A percentile compares a stretch with the other conserved stretches of the same genome.
These are phyloP conservation scores for Tridacna crocea DNA, from an alignment of 2,888 invertebrate species.

Conservation along the genomic window DNA sequence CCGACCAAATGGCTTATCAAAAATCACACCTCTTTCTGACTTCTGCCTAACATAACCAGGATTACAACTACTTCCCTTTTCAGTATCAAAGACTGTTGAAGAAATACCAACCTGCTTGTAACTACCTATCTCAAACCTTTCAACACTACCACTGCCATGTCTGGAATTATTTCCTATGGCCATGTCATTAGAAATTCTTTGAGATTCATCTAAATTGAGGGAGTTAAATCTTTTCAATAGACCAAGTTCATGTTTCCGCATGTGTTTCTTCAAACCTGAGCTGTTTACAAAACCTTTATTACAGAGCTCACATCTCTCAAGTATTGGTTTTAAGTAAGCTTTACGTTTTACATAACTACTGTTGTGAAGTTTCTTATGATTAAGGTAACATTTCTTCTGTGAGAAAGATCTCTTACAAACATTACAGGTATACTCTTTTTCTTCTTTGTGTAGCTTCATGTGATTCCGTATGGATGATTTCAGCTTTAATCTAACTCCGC, in stretches of 20 bases:
- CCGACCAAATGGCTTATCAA: no score
- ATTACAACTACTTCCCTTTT: no score
- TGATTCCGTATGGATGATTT: conserved; percentile 32
- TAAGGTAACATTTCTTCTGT: conserved; percentile 32
- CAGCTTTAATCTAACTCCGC: conserved; percentile 31
- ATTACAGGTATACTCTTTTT: conserved; percentile 38
- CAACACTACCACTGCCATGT: no score
- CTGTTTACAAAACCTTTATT: conserved; percentile 36
- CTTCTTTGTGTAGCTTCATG: conserved; percentile 43
- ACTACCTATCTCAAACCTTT: no score
- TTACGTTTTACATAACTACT: conserved; percentile 18
- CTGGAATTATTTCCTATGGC: no score
- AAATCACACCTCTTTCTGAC: no score
- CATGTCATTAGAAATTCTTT: no score
- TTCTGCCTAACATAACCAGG: no score
- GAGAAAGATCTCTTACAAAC: conserved; percentile 40
- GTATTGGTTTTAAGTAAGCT: conserved; percentile 28
- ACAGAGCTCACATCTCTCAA: conserved; percentile 44
- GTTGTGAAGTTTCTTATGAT: conserved; percentile 37
- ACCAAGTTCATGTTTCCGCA: conserved; percentile 45
- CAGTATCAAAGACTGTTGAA: no score
- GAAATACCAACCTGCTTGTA: no score
- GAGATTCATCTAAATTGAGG: background rate
- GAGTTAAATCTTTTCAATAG: conserved; percentile 33
- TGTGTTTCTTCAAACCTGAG: conserved; percentile 38